phyloP scores from a whole-genome alignment of 2,888 invertebrate species.

The Lepidocyrtoides sp. region DNA sequence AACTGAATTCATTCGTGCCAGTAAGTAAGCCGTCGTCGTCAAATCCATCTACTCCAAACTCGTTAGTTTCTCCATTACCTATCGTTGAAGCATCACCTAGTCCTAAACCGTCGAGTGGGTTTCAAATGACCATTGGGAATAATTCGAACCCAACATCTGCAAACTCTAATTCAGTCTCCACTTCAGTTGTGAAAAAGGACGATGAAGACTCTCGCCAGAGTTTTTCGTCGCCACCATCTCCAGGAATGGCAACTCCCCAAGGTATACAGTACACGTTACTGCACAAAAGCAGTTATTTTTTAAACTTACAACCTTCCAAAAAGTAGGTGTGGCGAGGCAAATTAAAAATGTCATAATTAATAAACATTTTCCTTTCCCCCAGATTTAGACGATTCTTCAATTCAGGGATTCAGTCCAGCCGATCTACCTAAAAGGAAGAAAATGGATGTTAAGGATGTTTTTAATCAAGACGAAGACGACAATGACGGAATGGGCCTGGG shows the following conservation, averaged over 20 bases:
- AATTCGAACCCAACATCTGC: too few relatives aligned
- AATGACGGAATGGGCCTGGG: slow-evolving; percentile 88
- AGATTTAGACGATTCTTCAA: slow-evolving; percentile 83
- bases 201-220: slow-evolving; percentile 84
- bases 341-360: too few relatives aligned
- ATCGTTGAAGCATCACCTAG: slow-evolving; percentile 68
- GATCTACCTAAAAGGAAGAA: slow-evolving; percentile 89
- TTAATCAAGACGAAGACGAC: slow-evolving; percentile 92
- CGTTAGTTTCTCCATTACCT: slow-evolving; percentile 79
- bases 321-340: too few relatives aligned
- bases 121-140: slow-evolving; percentile 71
- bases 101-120: slow-evolving; percentile 55
- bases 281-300: too few relatives aligned
- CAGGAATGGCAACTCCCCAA: slow-evolving; percentile 80
- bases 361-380: not conserved
- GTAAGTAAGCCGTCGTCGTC: slow-evolving; percentile 78
- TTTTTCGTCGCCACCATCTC: slow-evolving; percentile 82
- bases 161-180: slow-evolving; percentile 29
- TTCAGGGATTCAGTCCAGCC: slow-evolving; percentile 82
- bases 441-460: slow-evolving; percentile 94
- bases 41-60: slow-evolving; percentile 84
- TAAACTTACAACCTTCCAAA: too few relatives aligned
- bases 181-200: slow-evolving; percentile 50
- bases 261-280: slow-evolving; percentile 9
- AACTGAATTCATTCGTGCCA: slow-evolving; percentile 81